phyloP scores from a whole-genome alignment of 2,113 vertebrate genomes.

The Glaucomys volans region DNA sequence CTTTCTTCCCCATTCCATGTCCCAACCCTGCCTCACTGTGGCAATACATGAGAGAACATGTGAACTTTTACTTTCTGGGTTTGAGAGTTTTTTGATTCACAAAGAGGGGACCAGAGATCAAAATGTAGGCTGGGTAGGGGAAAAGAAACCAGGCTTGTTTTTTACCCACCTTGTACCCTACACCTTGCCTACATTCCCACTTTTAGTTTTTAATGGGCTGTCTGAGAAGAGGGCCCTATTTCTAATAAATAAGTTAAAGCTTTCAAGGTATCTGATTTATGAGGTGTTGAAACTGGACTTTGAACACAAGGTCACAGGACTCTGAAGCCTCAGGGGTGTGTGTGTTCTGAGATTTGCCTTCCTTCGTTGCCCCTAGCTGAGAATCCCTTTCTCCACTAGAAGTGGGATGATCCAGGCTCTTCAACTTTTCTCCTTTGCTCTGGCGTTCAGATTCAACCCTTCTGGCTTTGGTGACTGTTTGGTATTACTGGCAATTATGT shows the following conservation, averaged over 20 bases:
- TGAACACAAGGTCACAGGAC: not conserved
- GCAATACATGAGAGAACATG: not conserved
- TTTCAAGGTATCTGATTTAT: not conserved
- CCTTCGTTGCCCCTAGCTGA: not conserved
- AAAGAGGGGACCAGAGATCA: not conserved
- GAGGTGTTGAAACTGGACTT: not conserved
- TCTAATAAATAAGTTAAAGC: not conserved
- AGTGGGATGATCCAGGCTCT: not conserved
- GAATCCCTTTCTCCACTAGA: not conserved
- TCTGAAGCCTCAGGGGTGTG: not conserved
- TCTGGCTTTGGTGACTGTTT: not conserved
- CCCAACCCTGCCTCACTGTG: not conserved
- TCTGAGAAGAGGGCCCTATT: not conserved
- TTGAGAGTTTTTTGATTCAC: slow-evolving; percentile 8
- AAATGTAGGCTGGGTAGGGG: not conserved
- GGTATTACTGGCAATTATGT: not conserved
- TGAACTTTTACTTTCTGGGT: not conserved
- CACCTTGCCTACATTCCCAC: not conserved
- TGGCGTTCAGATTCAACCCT: not conserved
- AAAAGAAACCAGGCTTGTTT: not conserved
- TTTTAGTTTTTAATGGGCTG: not conserved
- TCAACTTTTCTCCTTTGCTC: not conserved
- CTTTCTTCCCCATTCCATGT: too few species aligned
- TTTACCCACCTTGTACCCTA: not conserved
- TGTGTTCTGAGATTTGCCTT: not conserved